Evolutionary conservation across 2,113 vertebrate genomes (phyloP), one percentile per base, ranked within the genome.

Genomic region (Macaca fascicularis): DNA sequence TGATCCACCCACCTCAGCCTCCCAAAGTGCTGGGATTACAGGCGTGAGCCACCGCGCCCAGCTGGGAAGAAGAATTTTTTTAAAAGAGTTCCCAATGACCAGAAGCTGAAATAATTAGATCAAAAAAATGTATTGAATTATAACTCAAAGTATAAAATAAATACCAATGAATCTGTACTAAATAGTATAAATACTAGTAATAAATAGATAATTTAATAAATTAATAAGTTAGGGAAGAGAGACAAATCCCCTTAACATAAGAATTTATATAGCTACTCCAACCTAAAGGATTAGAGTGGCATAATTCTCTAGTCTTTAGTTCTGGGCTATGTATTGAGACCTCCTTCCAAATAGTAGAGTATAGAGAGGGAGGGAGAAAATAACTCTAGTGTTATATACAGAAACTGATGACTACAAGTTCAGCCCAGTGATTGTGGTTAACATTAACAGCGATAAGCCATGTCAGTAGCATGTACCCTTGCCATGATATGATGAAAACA

Each of bases 21-120:
- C 48, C 48, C 3, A 13, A 14, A 50, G 3, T 50, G 48, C 48
- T 50, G 48, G 48, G 48, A 50, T 50, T 50, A 50, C 48, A 50
- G 48, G 48, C 3, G 0, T 50, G 3, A 14, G 48, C 48, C 13
- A 50, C 48, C 0, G 0, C 0, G 3, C 48, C 48, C 0, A 3
- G 13, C 48, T 50, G 45, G 2, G 32, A 17, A 69, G 30, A 35
- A 69, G 7, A 69, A 19, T 35, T 19, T 19, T 50, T 35, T 35
- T 8, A 35, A 70, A 52, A 76, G 17, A 69, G 4, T 9, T 64
- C 6, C 10, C 32, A 57, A 23, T 20, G n/a, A 22, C 16, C 16
- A 90, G 64, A 90, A 89, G 19, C 27, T 67, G 25, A 27, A 45
- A 59, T 83, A 45, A 72, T 67, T 55, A 52, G 30, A 38, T 8